Evolutionary conservation across 2,888 invertebrate genomes (phyloP).

Genomic region (Cosmopolites sordidus): DNA sequence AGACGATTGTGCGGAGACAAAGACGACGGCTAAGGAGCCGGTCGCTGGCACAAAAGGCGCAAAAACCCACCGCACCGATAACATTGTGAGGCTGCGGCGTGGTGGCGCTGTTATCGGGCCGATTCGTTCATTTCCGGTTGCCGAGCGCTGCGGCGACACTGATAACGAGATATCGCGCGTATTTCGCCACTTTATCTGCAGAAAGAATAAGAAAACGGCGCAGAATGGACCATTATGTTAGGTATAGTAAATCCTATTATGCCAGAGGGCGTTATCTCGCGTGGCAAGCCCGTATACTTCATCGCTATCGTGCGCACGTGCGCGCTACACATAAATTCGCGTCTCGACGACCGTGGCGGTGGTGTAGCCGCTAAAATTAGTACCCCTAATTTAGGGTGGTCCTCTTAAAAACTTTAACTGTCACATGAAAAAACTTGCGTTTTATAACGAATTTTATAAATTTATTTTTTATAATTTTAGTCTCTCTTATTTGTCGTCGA

Average conservation of each 20-base stretch:
- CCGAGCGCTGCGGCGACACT: conserved; percentile 48
- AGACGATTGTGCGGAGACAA: conserved; percentile 45
- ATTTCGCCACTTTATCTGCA: conserved; percentile 50
- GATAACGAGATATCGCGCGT: conserved; percentile 51
- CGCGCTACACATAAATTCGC: conserved; percentile 45
- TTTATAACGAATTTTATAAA: too few relatives aligned
- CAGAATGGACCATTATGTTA: conserved; percentile 53
- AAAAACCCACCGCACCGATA: conserved; percentile 38
- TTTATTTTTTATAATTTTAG: too few relatives aligned
- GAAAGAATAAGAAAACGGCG: conserved; percentile 52
- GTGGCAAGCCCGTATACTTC: conserved; percentile 47
- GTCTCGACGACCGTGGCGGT: conserved; percentile 37
- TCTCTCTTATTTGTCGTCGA: too few relatives aligned
- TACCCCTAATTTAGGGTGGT: too few relatives aligned
- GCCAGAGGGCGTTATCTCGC: conserved; percentile 49
- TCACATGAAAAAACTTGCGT: too few relatives aligned
- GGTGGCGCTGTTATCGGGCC: conserved; percentile 47
- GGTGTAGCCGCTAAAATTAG: conserved; percentile 41
- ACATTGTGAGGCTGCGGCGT: conserved; percentile 41
- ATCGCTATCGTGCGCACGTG: conserved; percentile 48
- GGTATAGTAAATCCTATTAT: conserved; percentile 53
- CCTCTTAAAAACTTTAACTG: too few relatives aligned
- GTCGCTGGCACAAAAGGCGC: conserved; percentile 43
- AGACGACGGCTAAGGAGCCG: conserved; percentile 40
- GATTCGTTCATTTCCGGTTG: conserved; percentile 51